Evolutionary conservation across 2,113 vertebrate species (phyloP).

Genomic region (Mormyrus lacerda): DNA sequence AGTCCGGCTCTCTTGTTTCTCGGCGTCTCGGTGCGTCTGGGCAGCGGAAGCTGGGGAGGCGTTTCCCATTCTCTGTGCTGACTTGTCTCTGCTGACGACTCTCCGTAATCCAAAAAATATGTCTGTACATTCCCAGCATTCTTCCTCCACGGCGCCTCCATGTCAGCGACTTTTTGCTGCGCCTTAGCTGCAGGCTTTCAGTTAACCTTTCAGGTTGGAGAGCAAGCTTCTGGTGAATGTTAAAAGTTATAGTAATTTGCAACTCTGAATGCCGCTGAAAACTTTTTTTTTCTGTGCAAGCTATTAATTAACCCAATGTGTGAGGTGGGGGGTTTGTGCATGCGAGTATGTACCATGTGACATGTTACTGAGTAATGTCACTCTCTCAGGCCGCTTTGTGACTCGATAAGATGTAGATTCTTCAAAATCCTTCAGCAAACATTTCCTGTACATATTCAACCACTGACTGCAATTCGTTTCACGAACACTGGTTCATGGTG

Average conservation of each 20-base stretch:
- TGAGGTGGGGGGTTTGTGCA: background rate
- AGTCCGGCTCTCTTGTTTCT: background rate
- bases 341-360: background rate
- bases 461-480: background rate
- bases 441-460: background rate
- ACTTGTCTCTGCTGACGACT: background rate
- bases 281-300: background rate
- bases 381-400: background rate
- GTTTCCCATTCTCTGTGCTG: background rate
- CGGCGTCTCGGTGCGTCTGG: background rate
- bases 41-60: background rate
- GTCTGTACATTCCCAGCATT: background rate
- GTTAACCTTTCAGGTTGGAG: background rate
- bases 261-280: background rate
- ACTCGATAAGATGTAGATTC: background rate
- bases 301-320: background rate
- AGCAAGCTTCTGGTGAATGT: background rate
- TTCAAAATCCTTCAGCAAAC: background rate
- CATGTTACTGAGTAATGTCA: background rate
- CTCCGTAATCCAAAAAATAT: conserved; percentile 4
- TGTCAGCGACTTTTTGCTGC: background rate
- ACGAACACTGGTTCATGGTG: background rate
- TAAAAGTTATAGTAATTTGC: background rate
- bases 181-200: background rate
- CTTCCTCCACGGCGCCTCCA: background rate